These are phyloP conservation scores for Scolopax bukidnonensis DNA, from an alignment of 2,797 vertebrate species.

Conservation along the genomic window DNA sequence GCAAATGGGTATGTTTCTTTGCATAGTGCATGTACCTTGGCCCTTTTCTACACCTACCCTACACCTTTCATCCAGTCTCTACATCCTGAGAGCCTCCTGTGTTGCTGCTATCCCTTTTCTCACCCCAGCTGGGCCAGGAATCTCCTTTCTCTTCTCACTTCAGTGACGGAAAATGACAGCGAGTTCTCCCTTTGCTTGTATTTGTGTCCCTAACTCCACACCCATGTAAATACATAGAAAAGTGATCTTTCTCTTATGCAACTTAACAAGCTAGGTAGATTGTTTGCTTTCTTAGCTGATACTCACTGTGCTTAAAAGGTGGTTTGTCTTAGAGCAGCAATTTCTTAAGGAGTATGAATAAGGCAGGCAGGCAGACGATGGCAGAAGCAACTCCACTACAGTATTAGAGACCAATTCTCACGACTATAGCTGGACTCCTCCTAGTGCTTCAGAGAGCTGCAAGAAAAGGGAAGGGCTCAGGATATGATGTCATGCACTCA, in stretches of 20 bases:
- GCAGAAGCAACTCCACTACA: neutral
- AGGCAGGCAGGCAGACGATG: neutral
- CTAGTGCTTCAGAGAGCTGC: slow-evolving; percentile 30
- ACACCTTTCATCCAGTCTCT: neutral
- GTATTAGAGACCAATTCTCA: neutral
- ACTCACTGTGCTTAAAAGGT: slow-evolving; percentile 49
- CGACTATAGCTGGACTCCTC: slow-evolving; percentile 14
- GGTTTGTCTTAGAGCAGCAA: neutral
- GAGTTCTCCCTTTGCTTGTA: neutral
- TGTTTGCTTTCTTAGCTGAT: neutral
- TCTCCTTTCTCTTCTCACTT: neutral
- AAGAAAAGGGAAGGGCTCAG: slow-evolving; percentile 67
- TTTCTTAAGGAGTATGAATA: neutral
- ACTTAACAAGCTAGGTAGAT: neutral
- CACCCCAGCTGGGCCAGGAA: neutral
- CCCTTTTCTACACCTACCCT: neutral
- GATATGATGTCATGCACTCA: slow-evolving; percentile 65
- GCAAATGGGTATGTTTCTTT: neutral
- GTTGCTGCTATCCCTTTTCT: neutral
- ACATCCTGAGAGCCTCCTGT: neutral
- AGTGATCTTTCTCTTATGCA: neutral
- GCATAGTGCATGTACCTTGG: neutral
- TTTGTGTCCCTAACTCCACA: neutral
- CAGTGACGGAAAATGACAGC: neutral
- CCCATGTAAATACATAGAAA: neutral